Percentiles rank a stretch among this genome's conserved stretches.
Conservation (phyloP, 2,797 vertebrate species). For the Serranus cabrilla region DNA sequence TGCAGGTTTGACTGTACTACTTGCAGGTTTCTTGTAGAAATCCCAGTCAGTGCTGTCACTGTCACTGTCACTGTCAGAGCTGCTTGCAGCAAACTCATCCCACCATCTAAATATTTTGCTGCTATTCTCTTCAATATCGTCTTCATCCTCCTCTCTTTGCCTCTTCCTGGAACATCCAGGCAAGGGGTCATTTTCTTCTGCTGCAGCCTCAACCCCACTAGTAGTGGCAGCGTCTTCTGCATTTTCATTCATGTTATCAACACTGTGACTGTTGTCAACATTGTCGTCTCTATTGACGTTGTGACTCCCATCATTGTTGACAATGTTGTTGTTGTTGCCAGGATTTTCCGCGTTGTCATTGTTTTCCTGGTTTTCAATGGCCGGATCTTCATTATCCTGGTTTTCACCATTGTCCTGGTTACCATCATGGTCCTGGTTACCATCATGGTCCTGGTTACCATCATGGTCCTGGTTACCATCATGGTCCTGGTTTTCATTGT, state of each 20-base stretch:
- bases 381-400: no score
- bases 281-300: not conserved
- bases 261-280: not conserved
- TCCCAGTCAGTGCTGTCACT: no score
- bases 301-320: not conserved
- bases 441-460: not conserved
- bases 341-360: not conserved
- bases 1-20: no score
- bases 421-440: not conserved
- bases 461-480: not conserved
- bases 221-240: not conserved
- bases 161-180: not conserved
- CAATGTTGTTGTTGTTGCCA: not conserved
- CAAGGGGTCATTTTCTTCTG: not conserved
- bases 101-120: not conserved
- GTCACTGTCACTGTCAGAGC: not conserved
- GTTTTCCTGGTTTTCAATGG: not conserved
- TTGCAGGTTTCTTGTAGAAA: no score
- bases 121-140: not conserved
- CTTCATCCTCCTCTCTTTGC: not conserved
- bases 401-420: not conserved
- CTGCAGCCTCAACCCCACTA: not conserved
- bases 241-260: not conserved
- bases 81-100: constrained; percentile 1
- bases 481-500: no score